phyloP scores from a whole-genome alignment of 2,113 vertebrate genomes.

The Cairina moschata region DNA sequence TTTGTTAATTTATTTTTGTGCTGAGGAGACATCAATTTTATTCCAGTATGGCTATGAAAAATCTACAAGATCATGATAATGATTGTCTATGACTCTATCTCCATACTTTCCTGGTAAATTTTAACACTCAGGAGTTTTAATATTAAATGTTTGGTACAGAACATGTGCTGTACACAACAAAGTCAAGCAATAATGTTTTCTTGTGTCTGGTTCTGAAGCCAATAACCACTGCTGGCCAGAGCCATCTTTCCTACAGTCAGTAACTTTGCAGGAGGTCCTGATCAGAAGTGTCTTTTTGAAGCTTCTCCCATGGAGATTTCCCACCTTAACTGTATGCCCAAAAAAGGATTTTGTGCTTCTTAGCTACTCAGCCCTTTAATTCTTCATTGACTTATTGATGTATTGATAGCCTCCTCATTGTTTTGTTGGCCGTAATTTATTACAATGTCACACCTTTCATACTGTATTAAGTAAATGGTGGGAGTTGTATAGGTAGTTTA shows the following conservation, averaged over 20 bases:
- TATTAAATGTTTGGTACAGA: background rate
- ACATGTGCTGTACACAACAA: accelerated
- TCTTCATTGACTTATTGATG: background rate
- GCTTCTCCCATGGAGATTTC: background rate
- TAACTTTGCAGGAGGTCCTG: background rate
- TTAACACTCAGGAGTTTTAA: background rate
- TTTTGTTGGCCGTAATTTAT: background rate
- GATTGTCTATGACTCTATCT: background rate
- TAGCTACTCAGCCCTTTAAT: background rate
- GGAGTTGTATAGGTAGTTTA: background rate
- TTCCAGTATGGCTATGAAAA: background rate
- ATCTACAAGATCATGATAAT: background rate
- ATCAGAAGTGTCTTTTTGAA: background rate
- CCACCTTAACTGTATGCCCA: background rate
- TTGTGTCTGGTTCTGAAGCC: background rate
- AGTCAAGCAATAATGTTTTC: background rate
- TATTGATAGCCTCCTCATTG: background rate
- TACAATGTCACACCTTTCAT: background rate
- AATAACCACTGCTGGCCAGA: background rate
- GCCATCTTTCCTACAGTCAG: background rate
- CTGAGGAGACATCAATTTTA: background rate
- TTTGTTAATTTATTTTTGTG: background rate
- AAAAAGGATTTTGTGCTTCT: background rate
- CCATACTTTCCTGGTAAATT: background rate
- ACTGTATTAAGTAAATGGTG: background rate